Percentiles rank a stretch among this genome's conserved stretches.
These are phyloP conservation scores for Enoplosus armatus DNA, from an alignment of 2,797 vertebrate species.

Conservation along the genomic window DNA sequence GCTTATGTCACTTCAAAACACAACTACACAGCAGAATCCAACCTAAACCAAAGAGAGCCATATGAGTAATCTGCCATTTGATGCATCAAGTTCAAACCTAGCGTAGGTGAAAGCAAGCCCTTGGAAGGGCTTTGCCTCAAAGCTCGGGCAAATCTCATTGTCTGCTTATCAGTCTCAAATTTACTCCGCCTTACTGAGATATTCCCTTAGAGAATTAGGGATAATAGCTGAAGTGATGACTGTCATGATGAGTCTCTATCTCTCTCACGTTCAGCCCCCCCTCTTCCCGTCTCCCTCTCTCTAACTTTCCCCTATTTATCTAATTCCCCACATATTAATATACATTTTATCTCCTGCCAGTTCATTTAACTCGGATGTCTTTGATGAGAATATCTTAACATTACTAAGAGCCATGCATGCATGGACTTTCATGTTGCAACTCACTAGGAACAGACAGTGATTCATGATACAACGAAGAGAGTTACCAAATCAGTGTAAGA, in stretches of 20 bases:
- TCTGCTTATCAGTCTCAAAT: slow-evolving; percentile 78
- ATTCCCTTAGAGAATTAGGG: slow-evolving; percentile 79
- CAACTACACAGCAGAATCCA: slow-evolving; percentile 36
- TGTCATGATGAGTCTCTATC: slow-evolving; percentile 75
- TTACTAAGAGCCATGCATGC: slow-evolving; percentile 32
- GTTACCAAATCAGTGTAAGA: slow-evolving; percentile 39
- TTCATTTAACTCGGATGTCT: slow-evolving; percentile 64
- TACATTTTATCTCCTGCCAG: slow-evolving; percentile 74
- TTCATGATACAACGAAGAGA: slow-evolving; percentile 34
- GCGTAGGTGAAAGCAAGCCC: slow-evolving; percentile 67
- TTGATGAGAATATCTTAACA: slow-evolving; percentile 60
- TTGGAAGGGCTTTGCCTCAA: slow-evolving; percentile 74
- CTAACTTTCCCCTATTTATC: slow-evolving; percentile 67
- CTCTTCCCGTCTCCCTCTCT: slow-evolving; percentile 30
- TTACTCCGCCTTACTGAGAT: slow-evolving; percentile 74
- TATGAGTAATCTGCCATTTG: slow-evolving; percentile 40
- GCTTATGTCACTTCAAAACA: slow-evolving; percentile 22
- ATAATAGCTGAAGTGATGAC: slow-evolving; percentile 79
- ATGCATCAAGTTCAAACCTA: slow-evolving; percentile 61
- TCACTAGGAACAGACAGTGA: slow-evolving; percentile 48
- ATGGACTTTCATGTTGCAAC: slow-evolving; percentile 58
- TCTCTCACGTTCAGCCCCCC: slow-evolving; percentile 57
- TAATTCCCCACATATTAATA: slow-evolving; percentile 70
- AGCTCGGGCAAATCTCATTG: slow-evolving; percentile 73
- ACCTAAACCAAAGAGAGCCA: slow-evolving; percentile 13